Evolutionary conservation across 2,888 invertebrate species (phyloP).

Genomic region (Ashinkailepas kermadecensis): DNA sequence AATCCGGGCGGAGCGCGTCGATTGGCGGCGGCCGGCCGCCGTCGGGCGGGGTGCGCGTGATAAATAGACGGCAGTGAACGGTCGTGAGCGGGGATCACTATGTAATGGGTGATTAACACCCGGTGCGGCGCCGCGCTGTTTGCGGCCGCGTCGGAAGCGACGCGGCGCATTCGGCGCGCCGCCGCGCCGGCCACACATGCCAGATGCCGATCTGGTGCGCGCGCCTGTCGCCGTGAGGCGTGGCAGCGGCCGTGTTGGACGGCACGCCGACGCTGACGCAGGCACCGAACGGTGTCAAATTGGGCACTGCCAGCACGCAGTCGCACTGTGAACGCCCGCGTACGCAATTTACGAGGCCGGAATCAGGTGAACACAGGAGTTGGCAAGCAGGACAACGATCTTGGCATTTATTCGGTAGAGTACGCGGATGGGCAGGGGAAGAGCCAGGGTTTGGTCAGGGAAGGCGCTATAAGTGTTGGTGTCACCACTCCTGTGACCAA

Average conservation of each 20-base stretch:
- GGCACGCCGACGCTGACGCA: background rate
- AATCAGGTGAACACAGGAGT: too few relatives aligned
- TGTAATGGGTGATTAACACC: slow-evolving; percentile 11
- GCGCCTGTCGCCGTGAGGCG: background rate
- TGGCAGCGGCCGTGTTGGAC: background rate
- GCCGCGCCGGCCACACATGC: background rate
- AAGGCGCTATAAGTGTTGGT: too few relatives aligned
- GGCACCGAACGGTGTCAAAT: background rate
- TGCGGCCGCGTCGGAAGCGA: background rate
- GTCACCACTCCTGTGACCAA: too few relatives aligned
- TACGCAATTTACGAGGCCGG: too few relatives aligned
- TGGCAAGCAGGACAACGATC: too few relatives aligned
- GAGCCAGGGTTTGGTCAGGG: too few relatives aligned
- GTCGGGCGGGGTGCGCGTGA: background rate
- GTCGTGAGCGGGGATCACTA: background rate
- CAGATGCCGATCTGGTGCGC: background rate
- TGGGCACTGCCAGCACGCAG: too few relatives aligned
- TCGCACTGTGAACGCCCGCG: too few relatives aligned
- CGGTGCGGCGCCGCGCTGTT: background rate
- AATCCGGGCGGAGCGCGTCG: background rate
- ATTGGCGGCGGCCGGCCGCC: background rate
- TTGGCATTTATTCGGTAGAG: too few relatives aligned
- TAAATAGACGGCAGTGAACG: background rate
- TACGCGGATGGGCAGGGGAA: too few relatives aligned
- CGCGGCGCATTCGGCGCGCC: background rate